Evolutionary conservation across 2,797 vertebrate species (phyloP).

Genomic region (Valencia hispanica): DNA sequence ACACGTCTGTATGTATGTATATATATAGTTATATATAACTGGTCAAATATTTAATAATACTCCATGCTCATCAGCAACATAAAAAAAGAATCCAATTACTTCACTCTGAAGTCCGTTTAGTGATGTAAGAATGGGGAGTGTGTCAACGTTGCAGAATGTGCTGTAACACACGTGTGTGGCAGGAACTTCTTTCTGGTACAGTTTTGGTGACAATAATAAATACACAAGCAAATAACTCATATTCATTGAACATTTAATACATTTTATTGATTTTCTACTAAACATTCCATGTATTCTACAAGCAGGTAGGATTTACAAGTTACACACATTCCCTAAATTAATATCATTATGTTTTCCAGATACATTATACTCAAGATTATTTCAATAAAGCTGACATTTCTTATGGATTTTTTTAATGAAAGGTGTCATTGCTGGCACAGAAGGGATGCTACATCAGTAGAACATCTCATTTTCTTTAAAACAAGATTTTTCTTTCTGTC

Average conservation of each 20-base stretch:
- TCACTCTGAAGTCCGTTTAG: background rate
- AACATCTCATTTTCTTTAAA: slow-evolving; percentile 10
- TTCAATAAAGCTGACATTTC: background rate
- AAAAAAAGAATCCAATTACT: background rate
- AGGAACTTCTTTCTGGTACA: background rate
- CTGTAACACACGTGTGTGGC: no score
- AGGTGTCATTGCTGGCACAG: background rate
- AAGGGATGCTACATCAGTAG: slow-evolving; percentile 4
- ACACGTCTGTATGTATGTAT: no score
- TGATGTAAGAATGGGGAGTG: background rate
- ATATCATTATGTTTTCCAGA: background rate
- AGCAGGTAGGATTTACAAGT: background rate
- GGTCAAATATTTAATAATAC: no score
- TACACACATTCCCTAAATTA: background rate
- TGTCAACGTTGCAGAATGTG: background rate
- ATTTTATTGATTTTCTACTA: background rate
- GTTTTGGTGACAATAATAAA: background rate
- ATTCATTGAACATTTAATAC: background rate
- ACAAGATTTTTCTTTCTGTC: background rate
- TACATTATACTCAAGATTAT: background rate
- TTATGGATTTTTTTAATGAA: background rate
- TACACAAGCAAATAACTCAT: background rate
- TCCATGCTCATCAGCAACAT: no score
- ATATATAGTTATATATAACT: no score
- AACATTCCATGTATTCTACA: background rate